Evolutionary conservation across 2,888 invertebrate genomes (phyloP), one percentile per base, ranked within the genome.

Genomic region (Tachina fera): DNA sequence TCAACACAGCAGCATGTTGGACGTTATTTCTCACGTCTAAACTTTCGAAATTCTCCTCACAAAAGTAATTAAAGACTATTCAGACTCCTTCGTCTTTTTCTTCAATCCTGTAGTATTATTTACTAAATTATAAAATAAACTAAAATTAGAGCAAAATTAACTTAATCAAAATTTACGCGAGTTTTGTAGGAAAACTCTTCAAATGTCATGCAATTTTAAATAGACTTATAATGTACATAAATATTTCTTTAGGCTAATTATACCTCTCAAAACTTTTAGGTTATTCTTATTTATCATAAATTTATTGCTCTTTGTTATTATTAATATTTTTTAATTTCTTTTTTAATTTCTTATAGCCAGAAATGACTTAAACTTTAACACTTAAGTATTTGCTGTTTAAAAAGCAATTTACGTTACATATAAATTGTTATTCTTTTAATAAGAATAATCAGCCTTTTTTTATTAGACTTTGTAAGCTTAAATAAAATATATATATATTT

Each of bases 361-460:
- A 61, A 9, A 19, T 9, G 41, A 19, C 43, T 76, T 53, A 22
- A 65, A 65, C 49, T 72, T 47, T 41, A 61, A 13, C 74, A 51
- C 74, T 63, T 65, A 56, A 65, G 22, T 56, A 31, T 53, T 53
- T 53, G 31, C 47, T 58, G 47, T 16, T 58, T 19, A 49, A 47
- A 47, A 45, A 39, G 31, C 56, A 58, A 56, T 56, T 76, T 58
- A 58, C 43, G 47, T 39, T 65, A 14, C 56, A 67, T 56, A 14
- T 56, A 56, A 56, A 67, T 53, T 76, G 63, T 63, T 51, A 31
- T 75, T 43, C 22, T 53, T 65, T 63, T 65, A 10, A 43, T 11
- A 31, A n/a, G 10, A 22, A 11, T 3, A 5, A 19, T n/a, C 3
- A 19, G 1, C 2, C 1, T 6, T 14, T 47, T 76, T 76, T 56